Percentiles rank a stretch among this genome's conserved stretches.
phyloP scores from a whole-genome alignment of 1,140 invertebrate genomes.

The Drosophila repletoides region DNA sequence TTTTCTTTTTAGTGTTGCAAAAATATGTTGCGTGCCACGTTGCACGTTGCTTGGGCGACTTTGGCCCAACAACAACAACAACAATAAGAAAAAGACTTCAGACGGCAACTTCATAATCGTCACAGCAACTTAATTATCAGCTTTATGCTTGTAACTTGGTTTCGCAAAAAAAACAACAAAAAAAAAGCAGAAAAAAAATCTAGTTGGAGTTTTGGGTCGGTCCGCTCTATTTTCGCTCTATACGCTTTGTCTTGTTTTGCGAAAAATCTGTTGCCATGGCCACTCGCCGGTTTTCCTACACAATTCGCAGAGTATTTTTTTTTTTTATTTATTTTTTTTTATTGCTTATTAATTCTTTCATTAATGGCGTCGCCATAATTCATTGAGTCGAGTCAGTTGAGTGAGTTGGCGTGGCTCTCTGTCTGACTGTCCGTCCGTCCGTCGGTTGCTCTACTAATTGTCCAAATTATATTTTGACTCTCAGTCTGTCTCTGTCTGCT shows the following conservation, averaged over 20 bases:
- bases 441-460: conserved; percentile 42
- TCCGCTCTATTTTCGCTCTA: conserved; percentile 40
- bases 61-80: too few relatives aligned
- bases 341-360: conserved; percentile 51
- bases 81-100: conserved; percentile 4
- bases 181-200: too few relatives aligned
- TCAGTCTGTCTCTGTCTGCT: too few relatives aligned
- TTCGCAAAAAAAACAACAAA: too few relatives aligned
- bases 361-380: conserved; percentile 61
- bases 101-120: conserved; percentile 12
- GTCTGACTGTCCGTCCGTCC: conserved; percentile 23
- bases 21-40: conserved; percentile 29
- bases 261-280: conserved; percentile 60
- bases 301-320: conserved; percentile 49
- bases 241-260: conserved; percentile 38
- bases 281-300: conserved; percentile 71
- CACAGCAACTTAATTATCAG: conserved; percentile 34
- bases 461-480: conserved; percentile 53
- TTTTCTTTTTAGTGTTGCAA: conserved; percentile 6
- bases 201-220: conserved; percentile 22
- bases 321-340: conserved; percentile 43
- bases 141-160: conserved; percentile 45
- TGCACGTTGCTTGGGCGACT: neutral
- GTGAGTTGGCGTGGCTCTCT: conserved; percentile 38
- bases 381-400: conserved; percentile 43